A percentile compares a stretch with the other conserved stretches of the same genome.
Conservation (phyloP, 2,797 vertebrate species). For the Gila robusta region DNA sequence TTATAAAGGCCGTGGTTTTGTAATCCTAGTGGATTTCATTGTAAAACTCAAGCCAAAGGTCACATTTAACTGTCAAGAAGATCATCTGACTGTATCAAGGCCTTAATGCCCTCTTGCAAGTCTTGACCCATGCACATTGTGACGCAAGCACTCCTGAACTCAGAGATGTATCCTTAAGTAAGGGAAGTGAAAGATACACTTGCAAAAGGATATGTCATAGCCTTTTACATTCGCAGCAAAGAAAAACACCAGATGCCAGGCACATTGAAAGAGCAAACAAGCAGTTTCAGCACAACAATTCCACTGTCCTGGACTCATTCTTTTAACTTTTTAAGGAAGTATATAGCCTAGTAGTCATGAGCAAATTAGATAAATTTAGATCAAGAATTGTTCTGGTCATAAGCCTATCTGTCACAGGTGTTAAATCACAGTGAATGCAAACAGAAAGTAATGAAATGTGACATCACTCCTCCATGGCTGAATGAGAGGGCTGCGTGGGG, state of each 20-base stretch:
- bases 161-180: slow-evolving; percentile 3
- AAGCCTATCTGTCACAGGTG: slow-evolving; percentile 71
- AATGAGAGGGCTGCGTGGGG: slow-evolving; percentile 71
- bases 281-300: neutral
- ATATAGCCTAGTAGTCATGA: neutral
- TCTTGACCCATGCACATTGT: slow-evolving; percentile 27
- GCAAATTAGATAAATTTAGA: slow-evolving; percentile 70
- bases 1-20: slow-evolving; percentile 69
- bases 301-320: neutral
- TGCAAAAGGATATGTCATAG: neutral
- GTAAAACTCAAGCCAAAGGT: slow-evolving; percentile 76
- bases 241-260: neutral
- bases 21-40: slow-evolving; percentile 71
- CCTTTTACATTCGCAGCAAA: neutral
- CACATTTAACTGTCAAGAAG: slow-evolving; percentile 82
- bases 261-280: neutral
- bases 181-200: slow-evolving; percentile 34
- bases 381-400: slow-evolving; percentile 73
- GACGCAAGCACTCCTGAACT: slow-evolving; percentile 8
- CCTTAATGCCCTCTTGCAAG: slow-evolving; percentile 66
- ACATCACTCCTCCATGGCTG: slow-evolving; percentile 74
- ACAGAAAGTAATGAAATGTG: slow-evolving; percentile 74
- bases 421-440: slow-evolving; percentile 78
- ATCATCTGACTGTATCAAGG: slow-evolving; percentile 81
- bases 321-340: neutral